phyloP scores from a whole-genome alignment of 2,888 invertebrate species.

The Drosophila sordidula region DNA sequence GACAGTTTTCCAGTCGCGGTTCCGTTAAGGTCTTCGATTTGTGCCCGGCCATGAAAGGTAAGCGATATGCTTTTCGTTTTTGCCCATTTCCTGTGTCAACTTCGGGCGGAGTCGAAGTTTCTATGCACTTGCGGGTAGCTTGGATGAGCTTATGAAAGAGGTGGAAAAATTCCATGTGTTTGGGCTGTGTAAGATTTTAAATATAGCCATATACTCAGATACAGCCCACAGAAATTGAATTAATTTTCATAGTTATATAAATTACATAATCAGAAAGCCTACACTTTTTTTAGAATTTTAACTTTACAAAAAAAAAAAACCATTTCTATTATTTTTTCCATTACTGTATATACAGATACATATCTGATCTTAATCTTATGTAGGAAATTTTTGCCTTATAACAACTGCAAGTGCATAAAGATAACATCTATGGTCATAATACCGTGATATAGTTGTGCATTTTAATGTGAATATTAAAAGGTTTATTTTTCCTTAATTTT shows the following conservation, averaged over 20 bases:
- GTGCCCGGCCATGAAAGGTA: conserved; percentile 90
- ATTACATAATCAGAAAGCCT: too few relatives aligned
- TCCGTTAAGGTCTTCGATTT: conserved; percentile 89
- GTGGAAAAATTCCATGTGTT: background rate
- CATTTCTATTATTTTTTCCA: too few relatives aligned
- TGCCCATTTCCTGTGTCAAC: background rate
- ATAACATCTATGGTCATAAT: background rate
- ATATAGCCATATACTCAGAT: too few relatives aligned
- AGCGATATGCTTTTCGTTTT: conserved; percentile 33
- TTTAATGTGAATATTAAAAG: background rate
- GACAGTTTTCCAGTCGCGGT: conserved; percentile 90
- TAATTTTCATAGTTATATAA: too few relatives aligned
- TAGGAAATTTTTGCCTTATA: too few relatives aligned
- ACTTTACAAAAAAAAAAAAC: too few relatives aligned
- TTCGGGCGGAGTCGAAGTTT: conserved; percentile 3
- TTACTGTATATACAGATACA: too few relatives aligned
- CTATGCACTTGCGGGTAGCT: conserved; percentile 31
- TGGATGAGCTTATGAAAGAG: background rate
- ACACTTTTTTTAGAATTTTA: too few relatives aligned
- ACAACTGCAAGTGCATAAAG: conserved; percentile 9
- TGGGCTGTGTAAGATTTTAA: too few relatives aligned
- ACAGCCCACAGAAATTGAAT: too few relatives aligned
- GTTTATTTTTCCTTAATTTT: too few relatives aligned
- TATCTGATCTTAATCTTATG: too few relatives aligned
- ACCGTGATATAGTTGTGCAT: conserved; percentile 2